Evolutionary conservation across 2,113 vertebrate genomes (phyloP), one percentile per base, ranked within the genome.

Genomic region (Etia nguti): DNA sequence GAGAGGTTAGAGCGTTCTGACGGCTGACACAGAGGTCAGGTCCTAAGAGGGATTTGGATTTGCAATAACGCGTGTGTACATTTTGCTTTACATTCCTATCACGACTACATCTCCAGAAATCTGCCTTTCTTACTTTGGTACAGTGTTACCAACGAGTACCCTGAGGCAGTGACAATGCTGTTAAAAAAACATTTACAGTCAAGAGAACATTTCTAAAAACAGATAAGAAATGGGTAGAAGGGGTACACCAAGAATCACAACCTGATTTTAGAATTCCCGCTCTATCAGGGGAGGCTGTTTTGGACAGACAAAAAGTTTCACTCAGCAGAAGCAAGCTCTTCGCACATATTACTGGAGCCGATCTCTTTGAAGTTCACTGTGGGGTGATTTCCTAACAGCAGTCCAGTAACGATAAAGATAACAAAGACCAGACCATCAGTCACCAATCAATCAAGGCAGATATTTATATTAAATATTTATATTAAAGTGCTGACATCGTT

Each of bases 381-480:
- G 46, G 82, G 20, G 10, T 77, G 77, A 77, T 89, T 93, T 90
- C 59, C 65, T 80, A 85, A 84, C 83, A 43, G 38, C 84, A 89
- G 82, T 75, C 75, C 50, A 86, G 26, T 57, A 79, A 80, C 41
- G 11, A 84, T 26, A 57, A 83, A 88, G n/a, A 62, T 15, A 84
- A 83, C 52, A 77, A 77, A 52, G 46, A 52, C 26, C 26, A 85
- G 56, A 34, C 59, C 60, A 85, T 86, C 55, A 79, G 79, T 85
- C 83, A 86, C 57, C 43, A 22, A 16, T 50, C 36, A 60, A 31
- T 86, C 80, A 87, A 75, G 86, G 54, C 13, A 50, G 62, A 38
- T 34, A 79, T 81, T 31, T 77, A 68, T 46, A 84, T 82, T 6
- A 70, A 81, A 85, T 34, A 79, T 81, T 31, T 77, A 68, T 46